A percentile compares a stretch with the other conserved stretches of the same genome.
phyloP scores from a whole-genome alignment of 2,113 vertebrate genomes.

The Ardeotis arabs region DNA sequence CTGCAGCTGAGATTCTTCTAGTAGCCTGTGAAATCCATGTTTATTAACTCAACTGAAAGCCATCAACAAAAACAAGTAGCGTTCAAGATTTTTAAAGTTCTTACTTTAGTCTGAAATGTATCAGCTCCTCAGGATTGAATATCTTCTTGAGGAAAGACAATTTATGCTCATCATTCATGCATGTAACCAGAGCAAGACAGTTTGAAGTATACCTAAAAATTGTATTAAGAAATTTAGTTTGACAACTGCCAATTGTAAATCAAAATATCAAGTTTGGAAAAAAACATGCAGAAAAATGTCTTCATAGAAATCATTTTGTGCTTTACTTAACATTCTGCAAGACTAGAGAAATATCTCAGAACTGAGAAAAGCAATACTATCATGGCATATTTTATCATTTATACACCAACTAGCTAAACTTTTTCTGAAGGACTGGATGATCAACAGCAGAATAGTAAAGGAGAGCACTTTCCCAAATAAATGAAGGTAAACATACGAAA shows the following conservation, averaged over 20 bases:
- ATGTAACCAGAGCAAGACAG: conserved; percentile 91
- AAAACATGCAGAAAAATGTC: neutral
- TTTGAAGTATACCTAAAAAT: conserved; percentile 89
- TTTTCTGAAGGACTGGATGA: neutral
- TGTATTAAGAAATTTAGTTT: neutral
- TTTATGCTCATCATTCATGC: conserved; percentile 96
- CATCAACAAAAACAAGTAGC: neutral
- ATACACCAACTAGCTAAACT: neutral
- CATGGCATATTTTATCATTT: neutral
- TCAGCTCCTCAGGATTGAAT: conserved; percentile 88
- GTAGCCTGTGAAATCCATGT: conserved; percentile 72
- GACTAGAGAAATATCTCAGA: neutral
- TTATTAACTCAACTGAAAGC: neutral
- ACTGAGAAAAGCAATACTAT: neutral
- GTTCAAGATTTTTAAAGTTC: neutral
- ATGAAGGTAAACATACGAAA: neutral
- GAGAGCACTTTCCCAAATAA: neutral
- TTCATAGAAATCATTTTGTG: neutral
- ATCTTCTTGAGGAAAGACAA: conserved; percentile 91
- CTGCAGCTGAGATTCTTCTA: conserved; percentile 88
- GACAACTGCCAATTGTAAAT: neutral
- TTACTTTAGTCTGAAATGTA: conserved; percentile 93
- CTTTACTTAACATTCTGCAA: neutral
- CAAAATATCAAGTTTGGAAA: neutral
- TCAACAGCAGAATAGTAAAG: neutral